A percentile compares a stretch with the other conserved stretches of the same genome.
Conservation (phyloP, 2,888 invertebrate genomes). For the Polyommatus icarus region DNA sequence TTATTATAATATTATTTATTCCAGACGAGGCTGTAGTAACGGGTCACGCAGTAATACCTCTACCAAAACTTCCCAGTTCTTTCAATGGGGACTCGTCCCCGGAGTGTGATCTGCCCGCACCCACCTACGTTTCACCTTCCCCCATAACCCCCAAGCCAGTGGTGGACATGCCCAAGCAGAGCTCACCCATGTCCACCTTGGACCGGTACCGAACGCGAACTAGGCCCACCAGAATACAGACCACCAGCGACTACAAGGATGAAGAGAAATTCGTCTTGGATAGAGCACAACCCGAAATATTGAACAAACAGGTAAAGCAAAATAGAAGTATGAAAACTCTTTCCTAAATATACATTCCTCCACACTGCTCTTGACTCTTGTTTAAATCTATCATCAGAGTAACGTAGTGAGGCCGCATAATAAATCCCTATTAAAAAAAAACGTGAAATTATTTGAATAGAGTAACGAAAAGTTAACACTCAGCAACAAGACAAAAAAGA, state of each 20-base stretch:
- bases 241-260: conserved; percentile 59
- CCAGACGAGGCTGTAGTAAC: conserved; percentile 83
- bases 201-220: conserved; percentile 71
- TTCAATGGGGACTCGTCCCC: conserved; percentile 67
- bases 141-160: conserved; percentile 61
- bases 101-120: conserved; percentile 59
- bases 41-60: conserved; percentile 82
- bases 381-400: too few species aligned
- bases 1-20: conserved; percentile 35
- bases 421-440: background rate
- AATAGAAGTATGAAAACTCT: background rate
- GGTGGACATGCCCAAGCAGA: conserved; percentile 50
- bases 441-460: background rate
- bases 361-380: too few species aligned
- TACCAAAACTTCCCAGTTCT: conserved; percentile 82
- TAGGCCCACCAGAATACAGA: conserved; percentile 65
- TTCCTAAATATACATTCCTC: background rate
- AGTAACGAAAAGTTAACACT: background rate
- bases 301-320: conserved; percentile 70
- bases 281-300: conserved; percentile 80
- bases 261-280: conserved; percentile 88
- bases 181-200: conserved; percentile 71
- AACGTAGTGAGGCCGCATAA: too few species aligned
- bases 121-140: conserved; percentile 63
- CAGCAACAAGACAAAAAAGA: background rate